A percentile compares a stretch with the other conserved stretches of the same genome.
Conservation (phyloP, 2,888 invertebrate species). For the Drosophila neotestacea region DNA sequence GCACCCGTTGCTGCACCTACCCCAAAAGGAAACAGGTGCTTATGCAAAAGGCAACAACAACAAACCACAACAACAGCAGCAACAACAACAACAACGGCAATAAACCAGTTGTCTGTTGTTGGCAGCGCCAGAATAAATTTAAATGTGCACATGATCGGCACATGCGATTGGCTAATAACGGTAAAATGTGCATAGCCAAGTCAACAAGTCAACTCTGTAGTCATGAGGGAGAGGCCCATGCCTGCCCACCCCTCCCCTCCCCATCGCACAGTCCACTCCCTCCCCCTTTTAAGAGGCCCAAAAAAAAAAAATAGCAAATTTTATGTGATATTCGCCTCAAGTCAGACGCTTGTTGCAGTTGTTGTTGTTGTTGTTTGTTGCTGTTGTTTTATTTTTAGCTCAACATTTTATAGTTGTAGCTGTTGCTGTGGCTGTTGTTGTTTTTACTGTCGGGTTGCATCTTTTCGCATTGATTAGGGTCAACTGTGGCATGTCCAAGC, state of each 20-base stretch:
- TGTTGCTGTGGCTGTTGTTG: slow-evolving; percentile 11
- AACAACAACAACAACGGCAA: slow-evolving; percentile 13
- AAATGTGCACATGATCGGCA: slow-evolving; percentile 66
- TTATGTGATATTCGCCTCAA: slow-evolving; percentile 20
- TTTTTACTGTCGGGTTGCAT: slow-evolving; percentile 44
- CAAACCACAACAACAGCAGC: slow-evolving; percentile 5
- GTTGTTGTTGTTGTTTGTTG: slow-evolving; percentile 2
- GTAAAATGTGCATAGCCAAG: slow-evolving; percentile 57
- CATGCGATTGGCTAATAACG: slow-evolving; percentile 72
- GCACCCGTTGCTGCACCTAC: slow-evolving; percentile 22
- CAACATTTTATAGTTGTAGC: slow-evolving; percentile 10
- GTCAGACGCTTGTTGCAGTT: slow-evolving; percentile 10
- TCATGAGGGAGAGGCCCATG: slow-evolving; percentile 43
- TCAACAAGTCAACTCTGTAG: slow-evolving; percentile 1
- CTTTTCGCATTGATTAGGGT: slow-evolving; percentile 66
- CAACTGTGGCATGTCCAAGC: slow-evolving; percentile 50
- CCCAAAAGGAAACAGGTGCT: slow-evolving; percentile 64
- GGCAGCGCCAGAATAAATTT: slow-evolving; percentile 70
- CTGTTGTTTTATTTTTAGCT: slow-evolving; percentile 32
- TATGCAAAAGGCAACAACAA: slow-evolving; percentile 60
- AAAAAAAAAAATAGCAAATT: background rate
- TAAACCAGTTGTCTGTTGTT: slow-evolving; percentile 56
- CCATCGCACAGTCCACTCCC: too few species aligned
- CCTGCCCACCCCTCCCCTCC: background rate
- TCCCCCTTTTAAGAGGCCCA: background rate